These are phyloP conservation scores for Dromococcyx pavoninus DNA, from an alignment of 2,797 vertebrate species.

Conservation along the genomic window DNA sequence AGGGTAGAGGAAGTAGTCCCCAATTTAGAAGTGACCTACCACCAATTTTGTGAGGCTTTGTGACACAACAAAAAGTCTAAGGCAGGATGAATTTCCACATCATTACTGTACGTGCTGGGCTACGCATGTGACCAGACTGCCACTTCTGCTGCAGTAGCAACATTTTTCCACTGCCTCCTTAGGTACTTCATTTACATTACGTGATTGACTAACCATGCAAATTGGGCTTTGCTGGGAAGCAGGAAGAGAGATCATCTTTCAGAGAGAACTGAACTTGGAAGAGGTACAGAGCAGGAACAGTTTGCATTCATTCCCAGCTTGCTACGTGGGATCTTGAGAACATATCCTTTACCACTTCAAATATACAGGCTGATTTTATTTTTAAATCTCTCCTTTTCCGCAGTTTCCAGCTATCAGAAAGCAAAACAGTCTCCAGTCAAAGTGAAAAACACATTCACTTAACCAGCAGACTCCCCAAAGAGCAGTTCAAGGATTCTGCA, in stretches of 20 bases:
- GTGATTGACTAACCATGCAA: neutral
- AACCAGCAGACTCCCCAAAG: neutral
- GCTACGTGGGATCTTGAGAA: constrained; percentile 55
- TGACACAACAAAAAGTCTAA: neutral
- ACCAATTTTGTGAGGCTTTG: neutral
- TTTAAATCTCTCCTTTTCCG: constrained; percentile 9
- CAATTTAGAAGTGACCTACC: accelerated
- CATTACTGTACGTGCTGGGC: accelerated
- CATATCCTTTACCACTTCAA: constrained; percentile 45
- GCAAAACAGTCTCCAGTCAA: neutral
- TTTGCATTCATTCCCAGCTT: constrained; percentile 42
- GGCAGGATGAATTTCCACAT: neutral
- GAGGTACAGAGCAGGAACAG: constrained; percentile 24
- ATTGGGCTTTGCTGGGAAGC: neutral
- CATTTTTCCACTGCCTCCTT: neutral
- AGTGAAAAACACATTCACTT: neutral
- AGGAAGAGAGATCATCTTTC: neutral
- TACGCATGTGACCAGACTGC: neutral
- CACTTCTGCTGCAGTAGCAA: neutral
- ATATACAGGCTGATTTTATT: constrained; percentile 33
- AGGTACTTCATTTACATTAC: neutral
- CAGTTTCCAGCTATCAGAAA: neutral
- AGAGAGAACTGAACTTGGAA: neutral
- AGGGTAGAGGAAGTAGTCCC: neutral
- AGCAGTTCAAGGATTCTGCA: neutral